These are phyloP conservation scores for Antheraea mylitta DNA, from an alignment of 1,140 invertebrate genomes.

Conservation along the genomic window DNA sequence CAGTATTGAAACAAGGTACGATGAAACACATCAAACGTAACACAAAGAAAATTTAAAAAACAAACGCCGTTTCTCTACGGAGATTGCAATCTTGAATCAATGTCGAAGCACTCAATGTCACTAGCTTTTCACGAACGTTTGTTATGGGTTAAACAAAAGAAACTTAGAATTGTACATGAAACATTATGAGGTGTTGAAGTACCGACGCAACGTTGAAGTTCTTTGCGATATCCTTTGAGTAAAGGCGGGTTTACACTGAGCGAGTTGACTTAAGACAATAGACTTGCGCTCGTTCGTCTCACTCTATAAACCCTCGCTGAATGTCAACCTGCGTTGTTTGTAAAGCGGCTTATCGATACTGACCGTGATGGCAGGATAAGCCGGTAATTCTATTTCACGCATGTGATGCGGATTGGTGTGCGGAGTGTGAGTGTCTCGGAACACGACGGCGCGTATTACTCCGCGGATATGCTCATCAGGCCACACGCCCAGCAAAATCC, in stretches of 20 bases:
- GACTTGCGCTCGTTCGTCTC: background rate
- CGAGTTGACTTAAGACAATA: background rate
- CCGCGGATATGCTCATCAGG: slow-evolving; percentile 94
- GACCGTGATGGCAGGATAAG: slow-evolving; percentile 72
- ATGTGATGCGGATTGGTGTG: slow-evolving; percentile 81
- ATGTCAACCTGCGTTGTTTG: slow-evolving; percentile 7
- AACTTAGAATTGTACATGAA: background rate
- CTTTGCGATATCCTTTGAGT: slow-evolving; percentile 10
- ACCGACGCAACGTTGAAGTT: background rate
- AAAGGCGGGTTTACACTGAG: slow-evolving; percentile 20
- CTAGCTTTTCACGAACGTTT: background rate
- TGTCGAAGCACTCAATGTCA: slow-evolving; percentile 1
- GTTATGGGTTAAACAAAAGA: background rate
- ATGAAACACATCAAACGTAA: slow-evolving; percentile 14
- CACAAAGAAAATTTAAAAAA: slow-evolving; percentile 3
- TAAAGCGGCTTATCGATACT: slow-evolving; percentile 47
- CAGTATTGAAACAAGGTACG: slow-evolving; percentile 4
- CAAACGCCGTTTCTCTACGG: slow-evolving; percentile 9
- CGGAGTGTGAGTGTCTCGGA: slow-evolving; percentile 86
- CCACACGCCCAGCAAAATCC: slow-evolving; percentile 94
- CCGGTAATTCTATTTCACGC: slow-evolving; percentile 67
- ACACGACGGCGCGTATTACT: slow-evolving; percentile 94
- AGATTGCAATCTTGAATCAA: slow-evolving; percentile 12
- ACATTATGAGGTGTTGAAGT: background rate
- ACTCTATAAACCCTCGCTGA: background rate